Evolutionary conservation across 2,113 vertebrate genomes (phyloP).

Genomic region (Onychostoma macrolepis): DNA sequence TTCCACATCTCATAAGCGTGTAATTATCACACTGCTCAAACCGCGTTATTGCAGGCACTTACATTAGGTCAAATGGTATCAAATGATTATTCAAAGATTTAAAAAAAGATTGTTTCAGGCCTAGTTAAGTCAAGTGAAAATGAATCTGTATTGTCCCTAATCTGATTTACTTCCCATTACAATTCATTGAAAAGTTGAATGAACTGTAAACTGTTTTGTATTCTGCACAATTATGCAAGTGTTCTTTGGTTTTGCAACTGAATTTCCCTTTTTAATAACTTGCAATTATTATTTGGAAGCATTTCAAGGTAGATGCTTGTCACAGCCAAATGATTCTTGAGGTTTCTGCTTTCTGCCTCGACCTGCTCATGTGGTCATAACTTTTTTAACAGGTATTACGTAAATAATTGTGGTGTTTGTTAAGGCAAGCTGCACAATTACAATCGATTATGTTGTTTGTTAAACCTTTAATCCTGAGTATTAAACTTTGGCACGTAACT

Average conservation of each 20-base stretch:
- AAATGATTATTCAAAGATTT: too few relatives aligned
- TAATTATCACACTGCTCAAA: too few relatives aligned
- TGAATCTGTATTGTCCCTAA: neutral
- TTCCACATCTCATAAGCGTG: too few relatives aligned
- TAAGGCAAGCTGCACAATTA: neutral
- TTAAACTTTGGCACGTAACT: neutral
- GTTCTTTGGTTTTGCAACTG: neutral
- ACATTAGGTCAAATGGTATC: neutral
- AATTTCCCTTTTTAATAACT: conserved; percentile 14
- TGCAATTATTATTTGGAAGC: neutral
- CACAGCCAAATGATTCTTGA: neutral
- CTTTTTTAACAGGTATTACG: neutral
- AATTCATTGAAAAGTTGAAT: neutral
- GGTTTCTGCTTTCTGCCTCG: conserved; percentile 10
- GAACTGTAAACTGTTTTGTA: neutral
- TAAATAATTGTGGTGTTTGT: neutral
- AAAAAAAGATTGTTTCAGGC: neutral
- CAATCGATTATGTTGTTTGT: neutral
- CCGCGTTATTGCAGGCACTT: neutral
- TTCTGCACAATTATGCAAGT: conserved; percentile 1
- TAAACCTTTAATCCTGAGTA: conserved; percentile 10
- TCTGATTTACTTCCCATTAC: neutral
- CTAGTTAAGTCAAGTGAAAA: neutral
- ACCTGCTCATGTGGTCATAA: neutral
- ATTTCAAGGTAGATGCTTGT: neutral